Evolutionary conservation across 2,797 vertebrate species (phyloP), one percentile per base, ranked within the genome.

Genomic region (Silurus aristotelis): DNA sequence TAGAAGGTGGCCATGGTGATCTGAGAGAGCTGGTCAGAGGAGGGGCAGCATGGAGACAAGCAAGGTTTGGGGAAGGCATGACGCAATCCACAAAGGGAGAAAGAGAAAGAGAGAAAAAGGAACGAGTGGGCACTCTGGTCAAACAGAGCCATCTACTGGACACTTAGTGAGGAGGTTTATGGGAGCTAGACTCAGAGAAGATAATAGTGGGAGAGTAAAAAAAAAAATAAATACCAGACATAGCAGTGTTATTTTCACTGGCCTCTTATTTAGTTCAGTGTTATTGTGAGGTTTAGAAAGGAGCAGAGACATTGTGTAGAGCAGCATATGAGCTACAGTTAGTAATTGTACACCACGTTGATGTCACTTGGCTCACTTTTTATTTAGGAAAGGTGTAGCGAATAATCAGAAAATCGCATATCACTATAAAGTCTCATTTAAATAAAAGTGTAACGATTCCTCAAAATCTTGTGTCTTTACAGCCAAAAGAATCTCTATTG

Each of bases 91-190:
- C 56, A 84, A 82, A 82, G 25, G 15, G 22, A 48, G 22, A 22
- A 3, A 58, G 79, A 81, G 73, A 63, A 55, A 83, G 77, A 81
- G 82, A 60, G 76, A 38, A 63, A 61, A 13, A 58, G 25, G 6
- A 14, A 76, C 48, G 9, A 0, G n/a, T 66, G 61, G 13, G 64
- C 78, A 68, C 70, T 13, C 17, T 87, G 83, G 86, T 91, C 86
- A 91, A 89, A 92, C 88, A 92, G 92, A 93, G 91, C 90, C 91
- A 90, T 87, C 90, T 89, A 87, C 90, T 94, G 92, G 91, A 43
- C 55, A 46, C 63, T 86, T 25, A n/a, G n/a, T 77, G 75, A 73
- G 76, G 68, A 55, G 13, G 55, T 31, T 1, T 46, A 25, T 38
- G 7, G 68, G 61, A 55, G 80, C 10, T 1, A 52, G 31, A 2